phyloP scores from a whole-genome alignment of 2,113 vertebrate genomes.

The human (Homo sapiens) region GRCh38 chr1:190728501-190729000 shows the following conservation, averaged over 20 bases:
- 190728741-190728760: neutral
- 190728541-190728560: constrained; percentile 60
- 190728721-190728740: neutral
- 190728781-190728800: neutral
- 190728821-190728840: neutral
- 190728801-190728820: neutral
- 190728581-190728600: neutral
- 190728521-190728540: constrained; percentile 68
- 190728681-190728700: neutral
- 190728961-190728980: neutral
- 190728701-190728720: neutral
- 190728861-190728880: neutral
- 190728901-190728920: neutral
- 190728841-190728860: neutral
- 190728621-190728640: constrained; percentile 50
- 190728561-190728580: constrained; percentile 61
- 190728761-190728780: neutral
- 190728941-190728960: neutral
- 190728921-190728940: neutral
- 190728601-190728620: constrained; percentile 14
- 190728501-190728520: constrained; percentile 70
- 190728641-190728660: constrained; percentile 10
- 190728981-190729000: neutral
- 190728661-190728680: neutral
- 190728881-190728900: neutral